Base-by-base conservation (phyloP, 2,888 invertebrate species). In the Andricus quercusramuli region DNA sequence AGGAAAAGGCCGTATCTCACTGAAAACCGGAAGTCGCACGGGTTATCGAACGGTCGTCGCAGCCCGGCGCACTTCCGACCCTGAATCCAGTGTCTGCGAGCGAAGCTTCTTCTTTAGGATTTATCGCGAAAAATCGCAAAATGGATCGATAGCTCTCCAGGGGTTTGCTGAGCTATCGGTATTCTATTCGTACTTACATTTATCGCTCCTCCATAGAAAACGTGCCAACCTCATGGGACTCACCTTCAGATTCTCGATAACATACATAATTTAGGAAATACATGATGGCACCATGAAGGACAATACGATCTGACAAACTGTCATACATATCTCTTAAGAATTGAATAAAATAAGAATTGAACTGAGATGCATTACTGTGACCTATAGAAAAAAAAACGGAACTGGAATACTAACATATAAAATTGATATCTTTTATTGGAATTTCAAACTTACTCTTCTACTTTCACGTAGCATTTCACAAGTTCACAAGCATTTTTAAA, bases 11-110 rank as follows among this genome's bases (percentile, higher is more conserved):
- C 81, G 85, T 83, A 88, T 86, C 85, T 86, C 85, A 81, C 84
- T 81, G 84, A 86, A 82, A 81, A 83, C 81, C 87, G 86, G 88
- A 86, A 86, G 85, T 85, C 85, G 85, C 83, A 83, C 82, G 86
- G 83, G 85, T 88, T 88, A 87, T 88, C 85, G 86, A 87, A 86
- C 82, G 85, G 85, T 84, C 85, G 81, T 85, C 81, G 82, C 32
- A 80, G 78, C 78, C 66, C 62, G 66, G 81, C 76, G 79, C 78
- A 85, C 84, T 87, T 88, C 87, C 87, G 82, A 83, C 85, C 84
- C 80, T 79, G 78, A 64, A 84, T 79, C 81, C 81, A 80, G 82
- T 80, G 81, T 83, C 82, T 80, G 78, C 47, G 77, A 59, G 65
- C 41, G 70, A 64, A 80, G 79, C 79, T 83, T 81, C 76, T 62